Base-by-base conservation (phyloP, 2,888 invertebrate genomes). In the Melanostoma mellinum region DNA sequence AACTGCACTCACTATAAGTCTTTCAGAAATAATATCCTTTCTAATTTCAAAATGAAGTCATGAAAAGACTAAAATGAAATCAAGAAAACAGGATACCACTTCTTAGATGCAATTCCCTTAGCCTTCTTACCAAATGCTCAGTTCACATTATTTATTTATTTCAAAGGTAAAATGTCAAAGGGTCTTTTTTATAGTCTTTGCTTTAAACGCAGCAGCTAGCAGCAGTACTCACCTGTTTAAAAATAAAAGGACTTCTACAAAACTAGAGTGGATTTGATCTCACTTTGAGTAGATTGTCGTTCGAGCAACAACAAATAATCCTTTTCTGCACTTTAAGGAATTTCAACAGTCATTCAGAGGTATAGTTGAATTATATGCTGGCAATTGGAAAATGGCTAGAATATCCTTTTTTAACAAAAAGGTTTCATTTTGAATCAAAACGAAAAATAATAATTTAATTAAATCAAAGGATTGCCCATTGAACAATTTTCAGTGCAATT, bases 81-180 rank as follows among this genome's bases (percentile, higher is more conserved):
- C 42, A 38, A 0, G 8, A 38, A 58, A 65, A 65, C 44, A 33
- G 42, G n/a, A 42, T 38, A 71, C 46, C 33, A 55, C 40, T 20
- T 20, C 20, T 20, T 46, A 50, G n/a, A 56, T 58, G 56, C 44
- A 56, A 42, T 58, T 65, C 38, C 32, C 4, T 50, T 6, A 33
- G 4, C 10, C 10, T 38, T 3, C 8, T 40, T 40, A 3, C 20
- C 36, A 20, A 10, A 35, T 50, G 35, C 56, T 77, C 65, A 46
- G 44, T 58, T 78, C 40, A 61, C 65, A 55, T 42, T 30, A 48
- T 68, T 63, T 58, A 55, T 67, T 73, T 44, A 36, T 44, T 44
- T 73, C 48, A 20, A 60, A 73, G 46, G 42, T 73, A 55, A 61
- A 72, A 55, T 55, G 30, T 61, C 53, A 67, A 78, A 78, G 60